phyloP scores from a whole-genome alignment of 64 coral and sea anemone genomes.

The Montipora cactus region DNA sequence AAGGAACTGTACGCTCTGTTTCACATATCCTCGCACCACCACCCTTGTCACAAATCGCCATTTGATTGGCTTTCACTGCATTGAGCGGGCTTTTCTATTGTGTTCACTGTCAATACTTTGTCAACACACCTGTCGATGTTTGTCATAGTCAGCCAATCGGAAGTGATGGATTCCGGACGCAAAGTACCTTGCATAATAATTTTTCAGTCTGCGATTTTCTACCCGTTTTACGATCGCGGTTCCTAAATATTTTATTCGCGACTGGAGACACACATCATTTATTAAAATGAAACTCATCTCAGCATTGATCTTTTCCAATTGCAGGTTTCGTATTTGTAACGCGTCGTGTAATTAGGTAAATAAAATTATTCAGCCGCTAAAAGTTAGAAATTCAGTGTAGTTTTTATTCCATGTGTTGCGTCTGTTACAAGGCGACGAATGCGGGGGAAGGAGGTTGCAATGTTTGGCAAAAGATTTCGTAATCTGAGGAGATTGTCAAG shows the following conservation, averaged over 20 bases:
- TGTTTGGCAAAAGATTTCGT: not conserved
- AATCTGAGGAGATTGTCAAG: too few relatives aligned
- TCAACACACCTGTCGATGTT: conserved; percentile 90
- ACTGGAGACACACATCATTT: conserved; percentile 43
- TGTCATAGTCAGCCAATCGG: conserved; percentile 70
- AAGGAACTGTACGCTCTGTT: conserved; percentile 51
- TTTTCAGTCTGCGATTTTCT: conserved; percentile 55
- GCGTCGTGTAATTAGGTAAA: conserved; percentile 20
- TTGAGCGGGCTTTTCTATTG: conserved; percentile 84
- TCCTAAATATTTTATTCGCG: conserved; percentile 73
- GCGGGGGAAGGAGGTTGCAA: not conserved
- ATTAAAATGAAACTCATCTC: conserved; percentile 51
- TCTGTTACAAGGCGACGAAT: too few relatives aligned
- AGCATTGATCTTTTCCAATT: conserved; percentile 67
- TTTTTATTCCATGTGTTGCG: not conserved
- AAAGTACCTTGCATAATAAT: conserved; percentile 64
- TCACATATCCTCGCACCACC: conserved; percentile 67
- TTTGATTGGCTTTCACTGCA: conserved; percentile 79
- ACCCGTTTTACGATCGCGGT: conserved; percentile 55
- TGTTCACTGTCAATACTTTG: conserved; percentile 75
- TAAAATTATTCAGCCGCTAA: not conserved
- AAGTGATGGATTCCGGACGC: conserved; percentile 74
- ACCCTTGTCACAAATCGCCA: conserved; percentile 68
- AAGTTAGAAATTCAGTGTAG: not conserved
- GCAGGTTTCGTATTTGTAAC: not conserved